Evolutionary conservation across 2,888 invertebrate genomes (phyloP), one percentile per base, ranked within the genome.

Genomic region (Lathronympha strigana): DNA sequence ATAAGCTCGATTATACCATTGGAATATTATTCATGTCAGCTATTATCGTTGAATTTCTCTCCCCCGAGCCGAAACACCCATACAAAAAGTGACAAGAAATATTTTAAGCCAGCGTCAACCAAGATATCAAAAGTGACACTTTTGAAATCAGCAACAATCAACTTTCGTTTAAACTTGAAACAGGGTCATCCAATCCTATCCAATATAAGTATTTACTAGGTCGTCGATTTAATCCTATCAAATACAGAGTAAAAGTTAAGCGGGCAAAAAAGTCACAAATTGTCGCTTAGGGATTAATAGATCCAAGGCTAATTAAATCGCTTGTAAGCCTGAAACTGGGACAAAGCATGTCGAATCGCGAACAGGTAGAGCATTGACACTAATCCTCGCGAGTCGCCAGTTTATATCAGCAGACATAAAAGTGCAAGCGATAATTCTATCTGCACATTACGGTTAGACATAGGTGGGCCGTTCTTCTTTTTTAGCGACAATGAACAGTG

Each of bases 401-500:
- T 81, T 76, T 80, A 75, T 77, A 70, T 71, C 58, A 68, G 73
- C 69, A 76, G 71, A 57, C 31, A 71, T 70, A 80, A 78, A 78
- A 76, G 71, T 73, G 71, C 74, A 73, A 73, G 71, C 74, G 73
- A 61, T 69, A 47, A 73, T 76, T 76, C 73, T 73, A 72, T 76
- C 73, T 72, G 66, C 71, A 76, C 75, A 84, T 81, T 81, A 82
- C 81, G 83, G 86, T 84, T 81, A 82, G 72, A 76, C n/a, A n/a
- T n/a, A n/a, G n/a, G n/a, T n/a, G n/a, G n/a, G n/a, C n/a, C n/a
- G n/a, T n/a, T n/a, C n/a, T n/a, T n/a, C n/a, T n/a, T n/a, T n/a
- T n/a, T n/a, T n/a, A n/a, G n/a, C n/a, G n/a, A n/a, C n/a, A n/a
- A n/a, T n/a, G n/a, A n/a, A n/a, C n/a, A n/a, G n/a, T n/a, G n/a